Percentiles rank a stretch among this genome's conserved stretches.
Evolutionary conservation across 2,113 vertebrate genomes (phyloP).

Genomic region (Cyphomyrus discorhynchus): DNA sequence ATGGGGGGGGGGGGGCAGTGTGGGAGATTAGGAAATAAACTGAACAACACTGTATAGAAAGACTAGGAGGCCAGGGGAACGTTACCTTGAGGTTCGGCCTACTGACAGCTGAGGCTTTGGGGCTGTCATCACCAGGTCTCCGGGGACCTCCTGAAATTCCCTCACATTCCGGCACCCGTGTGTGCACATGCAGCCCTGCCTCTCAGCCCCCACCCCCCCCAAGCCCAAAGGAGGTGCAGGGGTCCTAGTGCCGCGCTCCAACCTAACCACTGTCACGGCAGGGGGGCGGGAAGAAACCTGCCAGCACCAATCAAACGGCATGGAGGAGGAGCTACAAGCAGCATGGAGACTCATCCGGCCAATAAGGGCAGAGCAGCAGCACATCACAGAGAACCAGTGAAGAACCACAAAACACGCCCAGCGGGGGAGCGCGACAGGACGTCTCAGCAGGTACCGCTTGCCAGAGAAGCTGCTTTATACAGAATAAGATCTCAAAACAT

Average conservation of each 20-base stretch:
- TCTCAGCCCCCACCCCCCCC: background rate
- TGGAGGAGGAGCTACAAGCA: background rate
- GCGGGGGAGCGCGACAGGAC: background rate
- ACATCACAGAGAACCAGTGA: background rate
- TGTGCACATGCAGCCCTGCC: background rate
- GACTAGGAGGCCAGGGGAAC: background rate
- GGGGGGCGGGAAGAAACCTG: background rate
- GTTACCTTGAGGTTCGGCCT: background rate
- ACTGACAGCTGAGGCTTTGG: background rate
- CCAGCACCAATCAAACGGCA: background rate
- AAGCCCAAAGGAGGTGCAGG: background rate
- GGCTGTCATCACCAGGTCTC: slow-evolving; percentile 1
- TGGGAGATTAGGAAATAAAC: background rate
- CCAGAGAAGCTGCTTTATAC: background rate
- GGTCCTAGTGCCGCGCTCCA: background rate
- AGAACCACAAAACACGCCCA: background rate
- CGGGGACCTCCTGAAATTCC: background rate
- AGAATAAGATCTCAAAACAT: background rate
- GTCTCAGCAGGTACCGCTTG: background rate
- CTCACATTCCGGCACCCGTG: background rate
- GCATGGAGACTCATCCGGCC: background rate
- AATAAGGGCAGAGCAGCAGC: background rate
- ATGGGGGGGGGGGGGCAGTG: background rate
- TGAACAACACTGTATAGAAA: slow-evolving; percentile 17
- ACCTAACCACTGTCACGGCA: background rate